Percentiles rank a stretch among this genome's conserved stretches.
Conservation (phyloP, 2,888 invertebrate species). For the Pristionchus entomophagus region DNA sequence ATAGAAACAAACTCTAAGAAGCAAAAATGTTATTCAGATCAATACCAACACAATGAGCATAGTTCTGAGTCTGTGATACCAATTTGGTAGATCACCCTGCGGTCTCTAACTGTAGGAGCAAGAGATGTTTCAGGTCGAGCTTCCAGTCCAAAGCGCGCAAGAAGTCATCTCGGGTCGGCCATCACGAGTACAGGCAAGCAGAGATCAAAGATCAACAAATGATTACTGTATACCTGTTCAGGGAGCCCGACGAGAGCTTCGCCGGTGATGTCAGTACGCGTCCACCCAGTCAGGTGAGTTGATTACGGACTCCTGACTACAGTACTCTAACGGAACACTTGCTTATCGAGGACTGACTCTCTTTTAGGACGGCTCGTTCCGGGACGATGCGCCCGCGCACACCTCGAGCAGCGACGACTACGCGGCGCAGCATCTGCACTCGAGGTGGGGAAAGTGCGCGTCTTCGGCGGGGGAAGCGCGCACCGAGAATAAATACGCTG, state of each 20-base stretch:
- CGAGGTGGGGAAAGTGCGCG: constrained; percentile 7
- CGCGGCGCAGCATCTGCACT: constrained; percentile 23
- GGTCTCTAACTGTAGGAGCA: too few species aligned
- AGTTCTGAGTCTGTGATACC: too few species aligned
- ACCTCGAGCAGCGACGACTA: background rate
- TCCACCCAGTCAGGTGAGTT: constrained; percentile 39
- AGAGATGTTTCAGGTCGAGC: background rate
- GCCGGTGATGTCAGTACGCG: constrained; percentile 29
- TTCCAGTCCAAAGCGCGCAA: background rate
- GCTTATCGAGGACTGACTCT: background rate
- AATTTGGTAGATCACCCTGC: too few species aligned
- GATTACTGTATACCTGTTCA: background rate
- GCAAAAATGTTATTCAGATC: too few species aligned
- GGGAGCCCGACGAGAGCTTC: constrained; percentile 11
- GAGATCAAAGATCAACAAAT: background rate
- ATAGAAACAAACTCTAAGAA: too few species aligned
- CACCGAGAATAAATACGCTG: background rate
- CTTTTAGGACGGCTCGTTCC: constrained; percentile 45
- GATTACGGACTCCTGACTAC: background rate
- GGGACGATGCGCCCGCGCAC: background rate
- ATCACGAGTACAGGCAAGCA: background rate
- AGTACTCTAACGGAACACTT: background rate
- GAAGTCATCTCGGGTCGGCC: background rate
- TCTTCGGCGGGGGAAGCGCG: background rate
- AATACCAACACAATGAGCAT: too few species aligned